These are phyloP conservation scores for Cyphomyrus plagiostoma DNA, from an alignment of 2,113 vertebrate species.

Conservation along the genomic window DNA sequence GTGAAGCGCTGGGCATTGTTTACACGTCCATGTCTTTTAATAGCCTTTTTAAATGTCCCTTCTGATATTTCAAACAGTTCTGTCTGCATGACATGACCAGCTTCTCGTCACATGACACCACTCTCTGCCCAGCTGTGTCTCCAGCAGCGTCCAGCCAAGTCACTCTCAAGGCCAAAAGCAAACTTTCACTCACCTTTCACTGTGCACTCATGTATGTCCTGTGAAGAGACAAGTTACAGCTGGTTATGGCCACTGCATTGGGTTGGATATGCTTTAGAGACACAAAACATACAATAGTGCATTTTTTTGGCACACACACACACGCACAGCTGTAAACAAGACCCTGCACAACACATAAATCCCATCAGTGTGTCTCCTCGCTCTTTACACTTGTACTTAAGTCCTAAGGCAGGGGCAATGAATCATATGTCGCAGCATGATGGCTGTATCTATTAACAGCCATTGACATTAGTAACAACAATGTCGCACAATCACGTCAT, in stretches of 20 bases:
- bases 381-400: neutral
- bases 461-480: neutral
- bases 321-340: neutral
- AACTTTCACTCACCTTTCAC: constrained; percentile 3
- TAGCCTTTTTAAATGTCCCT: neutral
- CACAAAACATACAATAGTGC: neutral
- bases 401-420: neutral
- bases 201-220: constrained; percentile 5
- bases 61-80: neutral
- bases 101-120: neutral
- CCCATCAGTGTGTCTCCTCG: neutral
- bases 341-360: neutral
- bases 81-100: neutral
- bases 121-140: neutral
- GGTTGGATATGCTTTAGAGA: neutral
- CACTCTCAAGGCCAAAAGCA: neutral
- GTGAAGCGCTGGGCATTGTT: neutral
- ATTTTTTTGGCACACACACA: neutral
- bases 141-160: neutral
- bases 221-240: neutral
- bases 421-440: neutral
- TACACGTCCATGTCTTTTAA: neutral
- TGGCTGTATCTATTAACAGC: neutral
- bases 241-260: neutral
- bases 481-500: neutral